Conservation (phyloP, 2,888 invertebrate genomes). For the Chrysopilus asiliformis region DNA sequence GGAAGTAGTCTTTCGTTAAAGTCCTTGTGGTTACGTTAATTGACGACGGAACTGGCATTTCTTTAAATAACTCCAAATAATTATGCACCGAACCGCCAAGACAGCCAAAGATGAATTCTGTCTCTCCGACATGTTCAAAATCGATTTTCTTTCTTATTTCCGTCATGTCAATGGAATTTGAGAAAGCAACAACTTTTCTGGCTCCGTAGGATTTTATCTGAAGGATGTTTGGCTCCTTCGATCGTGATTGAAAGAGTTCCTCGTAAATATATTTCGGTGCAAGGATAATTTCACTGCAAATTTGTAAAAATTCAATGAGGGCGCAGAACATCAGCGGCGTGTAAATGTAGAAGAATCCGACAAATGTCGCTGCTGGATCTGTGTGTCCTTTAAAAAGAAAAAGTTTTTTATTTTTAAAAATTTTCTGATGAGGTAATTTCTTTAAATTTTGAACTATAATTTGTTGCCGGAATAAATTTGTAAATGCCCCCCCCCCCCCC, state of each 20-base stretch:
- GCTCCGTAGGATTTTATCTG: conserved; percentile 33
- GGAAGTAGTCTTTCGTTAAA: conserved; percentile 30
- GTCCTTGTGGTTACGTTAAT: conserved; percentile 31
- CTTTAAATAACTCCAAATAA: conserved; percentile 22
- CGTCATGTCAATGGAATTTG: conserved; percentile 30
- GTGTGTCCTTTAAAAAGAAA: conserved; percentile 21
- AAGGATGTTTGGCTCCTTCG: conserved; percentile 28
- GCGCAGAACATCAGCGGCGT: conserved; percentile 28
- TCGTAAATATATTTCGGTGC: conserved; percentile 32
- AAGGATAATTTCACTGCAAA: conserved; percentile 28
- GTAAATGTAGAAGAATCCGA: conserved; percentile 25
- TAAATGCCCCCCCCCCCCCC: no score
- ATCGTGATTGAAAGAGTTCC: conserved; percentile 26
- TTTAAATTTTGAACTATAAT: no score
- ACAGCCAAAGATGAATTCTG: conserved; percentile 28
- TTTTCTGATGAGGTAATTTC: no score
- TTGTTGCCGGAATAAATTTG: no score
- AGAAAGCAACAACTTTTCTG: conserved; percentile 31
- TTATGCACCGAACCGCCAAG: conserved; percentile 28
- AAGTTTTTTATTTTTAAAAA: not conserved
- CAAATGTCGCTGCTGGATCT: conserved; percentile 21
- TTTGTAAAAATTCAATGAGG: conserved; percentile 26
- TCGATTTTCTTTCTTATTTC: conserved; percentile 22
- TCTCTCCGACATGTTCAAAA: conserved; percentile 25
- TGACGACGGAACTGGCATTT: conserved; percentile 21